phyloP scores from a whole-genome alignment of 1,140 invertebrate species.

The Drosophila sp. region DNA sequence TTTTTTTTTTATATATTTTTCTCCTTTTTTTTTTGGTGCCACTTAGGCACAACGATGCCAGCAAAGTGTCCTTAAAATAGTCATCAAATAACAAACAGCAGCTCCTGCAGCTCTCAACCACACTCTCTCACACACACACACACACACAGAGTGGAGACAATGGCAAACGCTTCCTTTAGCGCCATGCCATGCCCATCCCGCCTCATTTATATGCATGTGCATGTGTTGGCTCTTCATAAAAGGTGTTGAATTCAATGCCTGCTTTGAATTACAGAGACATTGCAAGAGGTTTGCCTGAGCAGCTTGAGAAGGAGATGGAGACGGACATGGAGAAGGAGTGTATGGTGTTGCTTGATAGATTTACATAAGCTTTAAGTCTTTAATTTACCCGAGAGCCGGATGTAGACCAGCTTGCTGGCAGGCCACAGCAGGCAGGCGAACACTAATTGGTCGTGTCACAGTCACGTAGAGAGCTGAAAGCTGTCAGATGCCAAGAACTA shows the following conservation, averaged over 20 bases:
- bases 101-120: slow-evolving; percentile 5
- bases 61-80: slow-evolving; percentile 70
- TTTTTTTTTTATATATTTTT: slow-evolving; percentile 26
- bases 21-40: slow-evolving; percentile 36
- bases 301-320: slow-evolving; percentile 16
- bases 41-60: slow-evolving; percentile 44
- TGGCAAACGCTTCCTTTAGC: slow-evolving; percentile 5
- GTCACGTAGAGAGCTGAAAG: slow-evolving; percentile 58
- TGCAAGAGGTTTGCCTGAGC: slow-evolving; percentile 19
- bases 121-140: slow-evolving; percentile 30
- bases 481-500: slow-evolving; percentile 28
- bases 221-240: slow-evolving; percentile 48
- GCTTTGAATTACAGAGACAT: slow-evolving; percentile 57
- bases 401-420: slow-evolving; percentile 13
- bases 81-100: slow-evolving; percentile 72
- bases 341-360: slow-evolving; percentile 12
- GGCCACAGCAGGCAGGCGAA: slow-evolving; percentile 36
- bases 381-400: slow-evolving; percentile 52
- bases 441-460: slow-evolving; percentile 78
- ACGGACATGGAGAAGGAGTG: slow-evolving; percentile 5
- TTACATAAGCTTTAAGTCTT: slow-evolving; percentile 70
- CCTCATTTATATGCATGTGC: slow-evolving; percentile 57
- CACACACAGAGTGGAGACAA: slow-evolving; percentile 24
- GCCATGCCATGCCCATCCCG: background rate
- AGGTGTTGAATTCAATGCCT: slow-evolving; percentile 72